Evolutionary conservation across 1,140 invertebrate genomes (phyloP).

Genomic region (Sitophilus oryzae): DNA sequence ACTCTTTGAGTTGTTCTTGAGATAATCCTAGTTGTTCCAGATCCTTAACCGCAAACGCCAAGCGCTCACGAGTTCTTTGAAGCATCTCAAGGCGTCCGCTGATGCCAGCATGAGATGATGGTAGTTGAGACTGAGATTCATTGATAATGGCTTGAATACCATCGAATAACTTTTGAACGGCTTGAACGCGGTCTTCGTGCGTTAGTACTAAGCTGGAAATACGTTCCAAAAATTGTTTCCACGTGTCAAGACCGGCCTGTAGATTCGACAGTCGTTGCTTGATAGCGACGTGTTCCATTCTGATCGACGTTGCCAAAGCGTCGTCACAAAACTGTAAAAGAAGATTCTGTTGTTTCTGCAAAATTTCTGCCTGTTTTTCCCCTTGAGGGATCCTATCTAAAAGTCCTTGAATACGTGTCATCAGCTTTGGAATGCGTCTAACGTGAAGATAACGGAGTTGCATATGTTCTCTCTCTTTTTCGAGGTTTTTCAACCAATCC

Average conservation of each 20-base stretch:
- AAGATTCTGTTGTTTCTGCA: conserved; percentile 60
- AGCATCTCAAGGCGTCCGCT: conserved; percentile 55
- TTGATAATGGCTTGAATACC: conserved; percentile 53
- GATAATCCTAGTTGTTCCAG: conserved; percentile 63
- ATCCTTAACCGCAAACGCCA: conserved; percentile 54
- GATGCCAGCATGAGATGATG: conserved; percentile 45
- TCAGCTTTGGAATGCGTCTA: conserved; percentile 63
- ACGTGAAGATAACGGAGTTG: conserved; percentile 76
- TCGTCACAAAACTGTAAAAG: conserved; percentile 72
- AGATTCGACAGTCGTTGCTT: conserved; percentile 69
- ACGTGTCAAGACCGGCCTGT: conserved; percentile 73
- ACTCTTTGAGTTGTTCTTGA: conserved; percentile 77
- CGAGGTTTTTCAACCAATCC: conserved; percentile 73
- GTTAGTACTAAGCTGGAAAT: conserved; percentile 55
- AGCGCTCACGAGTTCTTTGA: conserved; percentile 51
- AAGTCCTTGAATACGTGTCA: conserved; percentile 61
- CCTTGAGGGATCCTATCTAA: conserved; percentile 63
- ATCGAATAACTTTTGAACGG: conserved; percentile 53
- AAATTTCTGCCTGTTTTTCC: conserved; percentile 55
- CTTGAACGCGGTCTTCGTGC: conserved; percentile 54
- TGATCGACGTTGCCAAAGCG: conserved; percentile 64
- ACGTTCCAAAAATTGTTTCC: conserved; percentile 64
- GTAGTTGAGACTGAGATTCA: conserved; percentile 44
- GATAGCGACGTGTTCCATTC: conserved; percentile 72
- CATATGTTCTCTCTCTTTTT: conserved; percentile 68